Conservation (phyloP, 1,140 invertebrate species). For the Hetaerina americana region DNA sequence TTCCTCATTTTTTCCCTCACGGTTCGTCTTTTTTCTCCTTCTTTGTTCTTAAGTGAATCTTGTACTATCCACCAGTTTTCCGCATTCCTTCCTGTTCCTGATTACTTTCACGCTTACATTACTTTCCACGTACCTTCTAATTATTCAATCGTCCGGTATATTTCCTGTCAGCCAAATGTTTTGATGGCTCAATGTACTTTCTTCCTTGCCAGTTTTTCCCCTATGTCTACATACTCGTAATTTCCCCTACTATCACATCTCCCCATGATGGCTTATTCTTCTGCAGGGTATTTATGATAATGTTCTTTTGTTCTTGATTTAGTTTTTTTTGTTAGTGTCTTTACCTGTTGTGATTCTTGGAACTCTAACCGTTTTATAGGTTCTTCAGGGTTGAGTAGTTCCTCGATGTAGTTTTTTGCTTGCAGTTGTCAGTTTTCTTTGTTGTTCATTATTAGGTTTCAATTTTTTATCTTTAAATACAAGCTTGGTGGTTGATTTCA, state of each 20-base stretch:
- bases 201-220: background rate
- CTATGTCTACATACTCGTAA: background rate
- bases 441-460: background rate
- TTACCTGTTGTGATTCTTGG: background rate
- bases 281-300: background rate
- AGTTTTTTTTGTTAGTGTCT: background rate
- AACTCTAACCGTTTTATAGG: background rate
- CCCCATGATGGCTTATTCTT: background rate
- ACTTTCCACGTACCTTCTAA: too few species aligned
- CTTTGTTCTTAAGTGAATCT: too few species aligned
- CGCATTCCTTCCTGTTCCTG: too few species aligned
- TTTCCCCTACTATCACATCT: background rate
- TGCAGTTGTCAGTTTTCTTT: background rate
- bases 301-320: background rate
- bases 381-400: background rate
- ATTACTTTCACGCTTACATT: too few species aligned
- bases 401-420: background rate
- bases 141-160: too few species aligned
- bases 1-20: too few species aligned
- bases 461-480: background rate
- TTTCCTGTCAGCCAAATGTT: background rate
- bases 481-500: background rate
- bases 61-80: too few species aligned
- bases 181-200: background rate
- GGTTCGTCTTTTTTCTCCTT: too few species aligned